phyloP scores from a whole-genome alignment of 2,113 vertebrate species.

The Cyanoliseus patagonus region DNA sequence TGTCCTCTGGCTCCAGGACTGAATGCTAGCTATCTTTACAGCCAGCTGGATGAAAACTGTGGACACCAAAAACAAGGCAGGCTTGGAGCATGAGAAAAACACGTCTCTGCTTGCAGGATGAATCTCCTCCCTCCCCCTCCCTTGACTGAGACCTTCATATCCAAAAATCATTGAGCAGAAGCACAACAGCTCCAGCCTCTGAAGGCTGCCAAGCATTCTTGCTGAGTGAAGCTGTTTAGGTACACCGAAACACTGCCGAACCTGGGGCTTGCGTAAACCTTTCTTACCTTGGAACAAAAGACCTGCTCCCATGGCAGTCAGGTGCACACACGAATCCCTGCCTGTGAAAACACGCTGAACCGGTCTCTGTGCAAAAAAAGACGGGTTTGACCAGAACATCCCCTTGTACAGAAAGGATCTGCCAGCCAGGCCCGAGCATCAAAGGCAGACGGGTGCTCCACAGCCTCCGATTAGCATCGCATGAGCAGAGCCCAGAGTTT shows the following conservation, averaged over 20 bases:
- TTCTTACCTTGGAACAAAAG: slow-evolving; percentile 45
- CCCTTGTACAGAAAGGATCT: slow-evolving; percentile 13
- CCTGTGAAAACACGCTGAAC: neutral
- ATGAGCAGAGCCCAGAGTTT: neutral
- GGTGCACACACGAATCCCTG: neutral
- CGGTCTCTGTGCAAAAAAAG: neutral
- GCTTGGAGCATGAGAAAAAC: neutral
- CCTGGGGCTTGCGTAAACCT: slow-evolving; percentile 38
- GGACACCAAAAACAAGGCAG: neutral
- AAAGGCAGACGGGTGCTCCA: slow-evolving; percentile 21
- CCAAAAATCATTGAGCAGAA: slow-evolving; percentile 26
- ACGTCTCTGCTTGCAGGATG: neutral
- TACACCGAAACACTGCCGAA: neutral
- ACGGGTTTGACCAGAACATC: slow-evolving; percentile 39
- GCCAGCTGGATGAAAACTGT: neutral
- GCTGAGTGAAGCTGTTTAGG: slow-evolving; percentile 52
- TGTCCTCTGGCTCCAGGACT: accelerated
- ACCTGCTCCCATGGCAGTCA: slow-evolving; percentile 33
- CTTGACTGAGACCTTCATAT: slow-evolving; percentile 19
- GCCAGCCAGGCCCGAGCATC: slow-evolving; percentile 21
- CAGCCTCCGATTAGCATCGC: neutral
- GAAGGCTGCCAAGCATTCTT: slow-evolving; percentile 48
- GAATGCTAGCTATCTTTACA: neutral
- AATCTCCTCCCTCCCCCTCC: slow-evolving; percentile 22
- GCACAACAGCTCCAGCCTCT: neutral